Evolutionary conservation across 2,888 invertebrate species (phyloP).

Genomic region (Drosophila robusta): DNA sequence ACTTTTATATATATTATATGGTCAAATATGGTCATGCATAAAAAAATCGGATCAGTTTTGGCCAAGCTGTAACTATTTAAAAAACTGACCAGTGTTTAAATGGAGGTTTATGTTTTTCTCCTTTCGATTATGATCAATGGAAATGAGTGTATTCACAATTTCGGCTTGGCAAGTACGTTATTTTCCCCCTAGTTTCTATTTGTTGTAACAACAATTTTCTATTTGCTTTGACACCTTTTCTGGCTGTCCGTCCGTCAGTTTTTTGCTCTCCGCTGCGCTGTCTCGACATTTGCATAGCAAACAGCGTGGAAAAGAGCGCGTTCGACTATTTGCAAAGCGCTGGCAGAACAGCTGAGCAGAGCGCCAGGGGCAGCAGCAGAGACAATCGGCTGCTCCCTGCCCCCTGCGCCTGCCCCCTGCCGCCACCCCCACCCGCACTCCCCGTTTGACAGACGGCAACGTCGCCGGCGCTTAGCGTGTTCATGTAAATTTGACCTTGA

Average conservation of each 20-base stretch:
- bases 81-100: too few relatives aligned
- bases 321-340: conserved; percentile 58
- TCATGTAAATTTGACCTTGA: conserved; percentile 83
- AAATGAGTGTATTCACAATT: not conserved
- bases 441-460: conserved; percentile 21
- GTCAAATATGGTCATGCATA: too few relatives aligned
- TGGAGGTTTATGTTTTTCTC: too few relatives aligned
- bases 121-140: too few relatives aligned
- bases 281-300: conserved; percentile 46
- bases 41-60: too few relatives aligned
- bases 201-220: conserved; percentile 54
- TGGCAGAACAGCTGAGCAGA: conserved; percentile 56
- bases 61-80: too few relatives aligned
- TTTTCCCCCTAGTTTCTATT: conserved; percentile 18
- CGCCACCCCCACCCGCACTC: conserved; percentile 2
- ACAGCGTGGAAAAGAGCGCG: conserved; percentile 40
- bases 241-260: conserved; percentile 35
- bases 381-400: conserved; percentile 5
- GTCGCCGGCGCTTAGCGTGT: conserved; percentile 73
- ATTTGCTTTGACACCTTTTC: conserved; percentile 68
- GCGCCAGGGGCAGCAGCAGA: not conserved
- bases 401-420: not conserved
- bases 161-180: not conserved
- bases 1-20: too few relatives aligned
- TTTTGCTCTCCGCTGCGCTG: conserved; percentile 39